Evolutionary conservation across 1,140 invertebrate species (phyloP), one percentile per base, ranked within the genome.

Genomic region (Schmidtea mediterranea): DNA sequence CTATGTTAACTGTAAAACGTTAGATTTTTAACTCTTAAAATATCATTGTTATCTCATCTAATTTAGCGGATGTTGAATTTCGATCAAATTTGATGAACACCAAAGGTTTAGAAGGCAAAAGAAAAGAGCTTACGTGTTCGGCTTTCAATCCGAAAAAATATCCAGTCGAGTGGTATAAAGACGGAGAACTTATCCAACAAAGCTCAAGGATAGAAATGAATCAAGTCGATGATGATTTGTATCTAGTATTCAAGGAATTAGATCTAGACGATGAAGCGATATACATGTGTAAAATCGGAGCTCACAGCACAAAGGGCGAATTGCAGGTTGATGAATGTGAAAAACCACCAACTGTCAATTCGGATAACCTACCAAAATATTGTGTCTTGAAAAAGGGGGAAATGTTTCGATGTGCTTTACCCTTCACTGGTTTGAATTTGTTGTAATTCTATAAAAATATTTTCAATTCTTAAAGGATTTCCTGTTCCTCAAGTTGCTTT

Each of bases 41-140:
- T 26, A 6, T 36, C 21, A 15, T n/a, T 5, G 3, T 10, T 45
- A 48, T 43, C 36, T 8, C 52, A 40, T 53, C 45, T 50, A 43
- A 46, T 58, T 64, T 59, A 86, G 81, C 89, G 69, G 75, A 78
- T 55, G 89, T 92, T 67, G 76, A 80, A 53, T 90, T 94, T 70
- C 82, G 84, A 62, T 90, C 92, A 69, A 89, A 89, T 68, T 72
- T 95, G 3, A 82, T 87, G 61, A 83, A 92, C 62, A 84, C 79
- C 1, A 77, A 77, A 53, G 78, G 74, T 22, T 74, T 87, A 56
- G 86, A 94, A 67, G 74, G 81, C 54, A 80, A 89, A 56, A 81
- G 79, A 54, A 67, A 86, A 10, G 75, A 83, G 3, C 67, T 95
- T 1, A 84, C 92, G 58, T 73, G 87, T 36, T 82, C 90, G 66